Evolutionary conservation across 2,888 invertebrate genomes (phyloP), one percentile per base, ranked within the genome.

Genomic region (Salpingus planirostris): DNA sequence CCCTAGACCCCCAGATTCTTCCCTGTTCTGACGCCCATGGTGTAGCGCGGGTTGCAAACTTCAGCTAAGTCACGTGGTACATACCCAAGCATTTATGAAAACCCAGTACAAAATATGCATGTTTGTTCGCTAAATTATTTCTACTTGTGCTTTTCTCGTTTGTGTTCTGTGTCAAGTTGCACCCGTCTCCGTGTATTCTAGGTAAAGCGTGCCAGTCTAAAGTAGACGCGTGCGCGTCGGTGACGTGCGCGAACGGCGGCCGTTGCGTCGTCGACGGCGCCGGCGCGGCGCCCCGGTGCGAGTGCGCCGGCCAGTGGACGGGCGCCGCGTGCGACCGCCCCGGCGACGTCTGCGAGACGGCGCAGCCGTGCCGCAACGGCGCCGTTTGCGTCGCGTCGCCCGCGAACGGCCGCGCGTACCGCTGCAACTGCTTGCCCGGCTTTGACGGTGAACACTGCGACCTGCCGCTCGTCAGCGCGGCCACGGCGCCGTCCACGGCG

Each of bases 401-500:
- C 50, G 49, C 58, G 8, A 68, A 66, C 13, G 64, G 60, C n/a
- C n/a, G n/a, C n/a, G n/a, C n/a, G n/a, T 76, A 67, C 50, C 59
- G 66, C 11, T 84, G 84, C 66, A 69, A 72, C 36, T 83, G 84
- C 59, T 65, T 67, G 10, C 58, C 67, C 25, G 82, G 83, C 15
- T 83, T 71, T 65, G 72, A 73, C 44, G 84, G 84, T 13, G 38
- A 43, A 21, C 44, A 61, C 11, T 85, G 85, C 64, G 79, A 82
- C 47, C n/a, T n/a, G n/a, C n/a, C n/a, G n/a, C n/a, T n/a, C n/a
- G n/a, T n/a, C n/a, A n/a, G n/a, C n/a, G n/a, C n/a, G n/a, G n/a
- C n/a, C n/a, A n/a, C n/a, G n/a, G 57, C 70, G 24, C 70, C 76
- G 53, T 74, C 76, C 33, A 84, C 85, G 59, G 67, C 69, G 8